Evolutionary conservation across 2,113 vertebrate genomes (phyloP).

Genomic region (Lucifuga dentata): DNA sequence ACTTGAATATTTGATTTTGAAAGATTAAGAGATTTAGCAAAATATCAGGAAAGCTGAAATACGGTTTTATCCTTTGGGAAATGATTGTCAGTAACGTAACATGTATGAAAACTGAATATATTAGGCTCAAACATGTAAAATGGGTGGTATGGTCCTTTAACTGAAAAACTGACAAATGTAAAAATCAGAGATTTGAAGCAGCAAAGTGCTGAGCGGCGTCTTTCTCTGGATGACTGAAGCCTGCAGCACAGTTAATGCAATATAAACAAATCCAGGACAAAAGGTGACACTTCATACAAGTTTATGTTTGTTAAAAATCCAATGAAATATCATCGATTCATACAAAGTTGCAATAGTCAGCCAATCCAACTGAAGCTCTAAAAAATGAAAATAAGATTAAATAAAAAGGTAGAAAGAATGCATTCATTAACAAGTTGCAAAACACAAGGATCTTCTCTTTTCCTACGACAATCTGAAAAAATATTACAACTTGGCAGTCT

Average conservation of each 20-base stretch:
- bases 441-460: conserved; percentile 64
- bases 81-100: too few relatives aligned
- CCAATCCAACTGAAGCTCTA: conserved; percentile 71
- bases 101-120: too few relatives aligned
- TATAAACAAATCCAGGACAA: conserved; percentile 25
- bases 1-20: too few relatives aligned
- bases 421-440: conserved; percentile 67
- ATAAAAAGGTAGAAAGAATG: conserved; percentile 77
- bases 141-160: too few relatives aligned
- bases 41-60: too few relatives aligned
- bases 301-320: conserved; percentile 87
- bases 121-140: too few relatives aligned
- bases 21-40: too few relatives aligned
- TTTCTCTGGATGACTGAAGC: background rate
- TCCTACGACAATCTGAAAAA: conserved; percentile 70
- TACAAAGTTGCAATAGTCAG: conserved; percentile 77
- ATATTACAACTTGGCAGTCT: conserved; percentile 75
- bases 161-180: too few relatives aligned
- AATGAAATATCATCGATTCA: conserved; percentile 69
- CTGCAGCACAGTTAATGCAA: too few relatives aligned
- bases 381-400: conserved; percentile 73
- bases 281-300: conserved; percentile 72
- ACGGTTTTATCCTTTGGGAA: too few relatives aligned
- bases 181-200: too few relatives aligned
- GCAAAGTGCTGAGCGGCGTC: too few relatives aligned